These are phyloP conservation scores for Mustela lutreola DNA, from an alignment of 2,113 vertebrate genomes.

Conservation along the genomic window DNA sequence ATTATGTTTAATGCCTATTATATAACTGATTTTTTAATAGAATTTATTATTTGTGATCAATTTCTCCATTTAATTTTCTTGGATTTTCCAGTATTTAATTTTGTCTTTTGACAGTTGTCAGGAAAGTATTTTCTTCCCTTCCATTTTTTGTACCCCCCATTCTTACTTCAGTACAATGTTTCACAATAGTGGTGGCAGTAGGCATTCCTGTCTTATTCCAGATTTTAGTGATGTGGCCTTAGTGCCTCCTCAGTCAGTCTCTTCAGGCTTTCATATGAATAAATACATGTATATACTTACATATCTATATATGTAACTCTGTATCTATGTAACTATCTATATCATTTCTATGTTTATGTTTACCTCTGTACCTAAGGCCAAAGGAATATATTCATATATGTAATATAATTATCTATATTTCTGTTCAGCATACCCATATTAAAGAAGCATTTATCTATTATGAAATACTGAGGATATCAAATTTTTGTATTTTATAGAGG, in stretches of 20 bases:
- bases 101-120: not conserved
- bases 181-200: not conserved
- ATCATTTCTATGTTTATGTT: not conserved
- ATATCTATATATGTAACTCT: not conserved
- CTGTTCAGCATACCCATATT: not conserved
- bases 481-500: not conserved
- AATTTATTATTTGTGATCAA: not conserved
- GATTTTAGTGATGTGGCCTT: not conserved
- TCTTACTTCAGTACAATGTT: not conserved
- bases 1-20: not conserved
- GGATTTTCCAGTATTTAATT: not conserved
- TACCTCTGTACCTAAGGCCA: not conserved
- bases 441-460: not conserved
- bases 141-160: not conserved
- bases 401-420: too few relatives aligned
- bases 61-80: not conserved
- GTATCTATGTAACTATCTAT: not conserved
- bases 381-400: not conserved
- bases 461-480: not conserved
- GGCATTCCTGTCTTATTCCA: not conserved
- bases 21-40: not conserved
- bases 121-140: not conserved
- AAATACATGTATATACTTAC: not conserved
- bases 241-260: rapidly evolving
- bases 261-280: not conserved